Evolutionary conservation across 2,888 invertebrate genomes (phyloP).

Genomic region (Autographa gamma): DNA sequence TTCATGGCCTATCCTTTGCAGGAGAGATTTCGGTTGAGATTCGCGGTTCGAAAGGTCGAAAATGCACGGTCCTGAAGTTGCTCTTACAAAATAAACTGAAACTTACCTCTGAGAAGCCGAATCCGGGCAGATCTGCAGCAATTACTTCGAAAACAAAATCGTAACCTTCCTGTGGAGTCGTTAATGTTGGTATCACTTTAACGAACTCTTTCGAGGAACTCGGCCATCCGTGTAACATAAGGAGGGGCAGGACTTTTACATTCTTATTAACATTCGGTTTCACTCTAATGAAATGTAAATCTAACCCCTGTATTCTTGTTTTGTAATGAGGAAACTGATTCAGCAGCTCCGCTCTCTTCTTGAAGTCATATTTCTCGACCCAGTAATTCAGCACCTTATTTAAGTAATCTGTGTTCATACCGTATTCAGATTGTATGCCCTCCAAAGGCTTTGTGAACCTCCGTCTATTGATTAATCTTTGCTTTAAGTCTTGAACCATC

Average conservation of each 20-base stretch:
- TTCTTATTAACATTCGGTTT: constrained; percentile 83
- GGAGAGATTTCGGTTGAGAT: constrained; percentile 27
- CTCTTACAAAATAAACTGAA: neutral
- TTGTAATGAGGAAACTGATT: constrained; percentile 93
- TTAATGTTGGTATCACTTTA: constrained; percentile 91
- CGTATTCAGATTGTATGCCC: constrained; percentile 93
- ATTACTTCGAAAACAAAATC: constrained; percentile 92
- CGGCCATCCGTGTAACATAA: constrained; percentile 96
- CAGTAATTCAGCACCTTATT: constrained; percentile 92
- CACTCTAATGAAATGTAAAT: constrained; percentile 93
- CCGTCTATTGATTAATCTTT: constrained; percentile 87
- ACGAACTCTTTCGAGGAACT: constrained; percentile 95
- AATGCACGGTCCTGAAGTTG: neutral
- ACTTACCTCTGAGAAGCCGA: constrained; percentile 91
- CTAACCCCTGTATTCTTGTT: constrained; percentile 92
- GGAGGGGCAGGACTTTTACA: constrained; percentile 88
- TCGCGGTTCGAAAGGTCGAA: neutral
- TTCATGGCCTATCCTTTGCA: constrained; percentile 23
- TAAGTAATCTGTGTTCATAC: constrained; percentile 93
- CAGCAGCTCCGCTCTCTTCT: constrained; percentile 90
- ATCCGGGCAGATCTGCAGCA: constrained; percentile 91
- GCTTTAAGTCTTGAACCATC: constrained; percentile 89
- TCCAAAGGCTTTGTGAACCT: constrained; percentile 90
- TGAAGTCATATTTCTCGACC: constrained; percentile 91
- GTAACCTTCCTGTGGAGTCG: constrained; percentile 84